Evolutionary conservation across 2,888 invertebrate species (phyloP).

Genomic region (Drosophila maculinotata): DNA sequence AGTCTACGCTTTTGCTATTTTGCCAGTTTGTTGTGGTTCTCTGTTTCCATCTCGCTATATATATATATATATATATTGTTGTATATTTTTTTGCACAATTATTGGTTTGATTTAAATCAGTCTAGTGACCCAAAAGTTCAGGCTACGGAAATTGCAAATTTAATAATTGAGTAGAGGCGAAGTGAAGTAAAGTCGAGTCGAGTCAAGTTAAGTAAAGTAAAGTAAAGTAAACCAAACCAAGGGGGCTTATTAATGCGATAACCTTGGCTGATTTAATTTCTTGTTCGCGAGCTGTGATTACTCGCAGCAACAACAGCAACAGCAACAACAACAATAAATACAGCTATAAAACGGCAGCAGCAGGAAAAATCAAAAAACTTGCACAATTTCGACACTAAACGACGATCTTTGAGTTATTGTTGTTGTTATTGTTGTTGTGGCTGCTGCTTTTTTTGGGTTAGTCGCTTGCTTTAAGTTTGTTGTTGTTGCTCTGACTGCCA

Average conservation of each 20-base stretch:
- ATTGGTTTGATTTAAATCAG: constrained; percentile 83
- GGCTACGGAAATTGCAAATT: constrained; percentile 84
- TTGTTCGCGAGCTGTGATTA: constrained; percentile 70
- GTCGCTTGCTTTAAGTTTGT: constrained; percentile 10
- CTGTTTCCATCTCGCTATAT: constrained; percentile 12
- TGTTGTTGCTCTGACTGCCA: constrained; percentile 45
- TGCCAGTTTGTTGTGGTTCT: constrained; percentile 44
- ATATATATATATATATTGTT: background rate
- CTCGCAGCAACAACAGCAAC: constrained; percentile 38
- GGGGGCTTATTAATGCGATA: constrained; percentile 81
- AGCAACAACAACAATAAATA: constrained; percentile 31
- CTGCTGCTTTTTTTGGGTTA: constrained; percentile 27
- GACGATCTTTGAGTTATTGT: constrained; percentile 51
- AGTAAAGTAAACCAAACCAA: constrained; percentile 56
- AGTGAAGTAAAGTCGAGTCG: constrained; percentile 26
- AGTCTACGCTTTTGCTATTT: constrained; percentile 50
- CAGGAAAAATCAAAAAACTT: constrained; percentile 57
- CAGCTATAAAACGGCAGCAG: constrained; percentile 27
- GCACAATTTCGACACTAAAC: constrained; percentile 82
- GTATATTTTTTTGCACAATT: constrained; percentile 67
- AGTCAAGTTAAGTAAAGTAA: constrained; percentile 37
- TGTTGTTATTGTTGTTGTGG: constrained; percentile 28
- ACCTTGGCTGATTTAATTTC: constrained; percentile 81
- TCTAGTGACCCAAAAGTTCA: constrained; percentile 84
- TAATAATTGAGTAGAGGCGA: constrained; percentile 80